phyloP scores from a whole-genome alignment of 2,888 invertebrate genomes.

The Sesia apiformis region DNA sequence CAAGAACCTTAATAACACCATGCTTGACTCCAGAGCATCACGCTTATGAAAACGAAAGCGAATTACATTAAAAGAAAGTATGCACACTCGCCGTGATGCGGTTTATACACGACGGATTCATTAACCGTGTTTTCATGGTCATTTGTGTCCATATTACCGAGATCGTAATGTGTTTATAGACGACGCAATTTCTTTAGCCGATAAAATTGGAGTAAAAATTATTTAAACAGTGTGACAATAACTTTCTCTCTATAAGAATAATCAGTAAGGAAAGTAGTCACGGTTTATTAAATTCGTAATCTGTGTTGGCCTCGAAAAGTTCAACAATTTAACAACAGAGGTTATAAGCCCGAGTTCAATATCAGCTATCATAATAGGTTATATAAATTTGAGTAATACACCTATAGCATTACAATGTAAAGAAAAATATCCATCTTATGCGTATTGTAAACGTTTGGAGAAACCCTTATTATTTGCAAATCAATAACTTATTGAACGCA shows the following conservation, averaged over 20 bases:
- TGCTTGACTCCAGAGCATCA: neutral
- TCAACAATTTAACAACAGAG: no score
- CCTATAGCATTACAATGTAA: no score
- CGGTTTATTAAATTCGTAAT: no score
- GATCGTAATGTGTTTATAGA: slow-evolving; percentile 3
- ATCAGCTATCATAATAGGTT: no score
- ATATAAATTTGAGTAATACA: no score
- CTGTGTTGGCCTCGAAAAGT: no score
- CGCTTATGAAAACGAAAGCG: slow-evolving; percentile 45
- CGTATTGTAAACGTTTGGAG: no score
- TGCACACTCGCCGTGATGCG: slow-evolving; percentile 13
- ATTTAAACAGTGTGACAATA: neutral
- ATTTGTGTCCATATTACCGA: slow-evolving; percentile 15
- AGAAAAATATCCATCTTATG: no score
- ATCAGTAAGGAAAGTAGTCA: no score
- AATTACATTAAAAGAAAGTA: slow-evolving; percentile 28
- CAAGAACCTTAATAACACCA: slow-evolving; percentile 2
- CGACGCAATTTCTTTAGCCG: slow-evolving; percentile 1
- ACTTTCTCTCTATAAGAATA: neutral
- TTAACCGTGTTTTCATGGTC: slow-evolving; percentile 32
- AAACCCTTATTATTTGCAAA: neutral
- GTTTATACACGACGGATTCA: slow-evolving; percentile 23
- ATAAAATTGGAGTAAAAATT: slow-evolving; percentile 9
- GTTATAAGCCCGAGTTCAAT: no score
- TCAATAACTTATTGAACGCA: neutral